Base-by-base conservation (phyloP, 2,888 invertebrate genomes). In the Griposia aprilina region DNA sequence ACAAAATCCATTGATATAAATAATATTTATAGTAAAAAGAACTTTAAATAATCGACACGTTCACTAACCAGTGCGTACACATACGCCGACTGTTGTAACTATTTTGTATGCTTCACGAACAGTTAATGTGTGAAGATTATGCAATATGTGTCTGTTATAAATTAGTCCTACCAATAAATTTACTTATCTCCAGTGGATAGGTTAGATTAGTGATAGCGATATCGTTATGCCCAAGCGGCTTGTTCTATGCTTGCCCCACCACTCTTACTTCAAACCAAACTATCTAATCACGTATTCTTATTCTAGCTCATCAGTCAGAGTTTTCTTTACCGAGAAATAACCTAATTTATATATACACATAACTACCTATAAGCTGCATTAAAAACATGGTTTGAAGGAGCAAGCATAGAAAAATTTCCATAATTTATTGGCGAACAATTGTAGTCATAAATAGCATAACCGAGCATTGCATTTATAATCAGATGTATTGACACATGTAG, bases 351-450 rank as follows among this genome's bases (percentile, higher is more conserved):
- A 75, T 69, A 72, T 41, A 45, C 15, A 55, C 3, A 36, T 36
- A 62, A 1, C 30, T 66, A 26, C 6, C 23, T 59, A 30, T 15
- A 55, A 60, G 13, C 36, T 60, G 23, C 23, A 65, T 74, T 36
- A 50, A 11, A 70, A 74, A 70, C 30, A 57, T 45, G 6, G 45
- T 45, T 52, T 65, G 52, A 75, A 73, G 36, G 23, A 74, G 30
- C 57, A 65, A 74, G 59, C 50, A 55, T 13, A 69, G 41, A 60
- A 81, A 74, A 66, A 59, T 0, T 36, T 60, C 55, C 57, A 73
- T 66, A 62, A 73, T 70, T 70, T 86, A 83, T 71, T 77, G 78
- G 68, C 85, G 67, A 80, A 77, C 79, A 78, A 68, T 66, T 76
- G 73, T 74, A 78, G 55, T 83, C 73, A 71, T 73, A 76, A 70